phyloP scores from a whole-genome alignment of 2,888 invertebrate genomes.

The Gryllus longicercus region DNA sequence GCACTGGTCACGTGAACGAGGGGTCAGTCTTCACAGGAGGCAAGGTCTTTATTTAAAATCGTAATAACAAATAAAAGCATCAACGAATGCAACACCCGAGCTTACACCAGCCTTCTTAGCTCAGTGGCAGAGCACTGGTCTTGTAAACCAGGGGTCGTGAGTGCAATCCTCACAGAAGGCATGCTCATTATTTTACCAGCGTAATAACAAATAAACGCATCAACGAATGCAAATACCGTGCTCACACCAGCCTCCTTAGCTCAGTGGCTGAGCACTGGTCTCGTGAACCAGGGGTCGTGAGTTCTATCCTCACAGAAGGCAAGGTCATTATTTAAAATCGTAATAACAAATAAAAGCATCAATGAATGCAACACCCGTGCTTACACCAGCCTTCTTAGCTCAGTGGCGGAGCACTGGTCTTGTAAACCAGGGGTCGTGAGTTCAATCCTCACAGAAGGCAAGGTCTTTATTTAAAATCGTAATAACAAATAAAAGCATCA shows the following conservation, averaged over 20 bases:
- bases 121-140: background rate
- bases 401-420: background rate
- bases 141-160: background rate
- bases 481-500: too few relatives aligned
- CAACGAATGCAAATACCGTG: rapidly evolving
- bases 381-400: background rate
- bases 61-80: too few relatives aligned
- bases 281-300: background rate
- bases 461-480: too few relatives aligned
- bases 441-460: background rate
- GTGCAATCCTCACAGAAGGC: background rate
- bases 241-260: background rate
- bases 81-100: too few relatives aligned
- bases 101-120: background rate
- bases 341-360: background rate
- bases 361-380: background rate
- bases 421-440: background rate
- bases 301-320: background rate
- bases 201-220: rapidly evolving
- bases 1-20: too few relatives aligned
- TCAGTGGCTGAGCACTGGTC: background rate
- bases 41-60: too few relatives aligned
- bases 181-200: background rate
- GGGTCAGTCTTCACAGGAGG: too few relatives aligned
- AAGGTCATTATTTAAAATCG: background rate